Percentiles rank a stretch among this genome's conserved stretches.
These are phyloP conservation scores for Zosterops lateralis DNA, from an alignment of 2,113 vertebrate genomes.

Conservation along the genomic window DNA sequence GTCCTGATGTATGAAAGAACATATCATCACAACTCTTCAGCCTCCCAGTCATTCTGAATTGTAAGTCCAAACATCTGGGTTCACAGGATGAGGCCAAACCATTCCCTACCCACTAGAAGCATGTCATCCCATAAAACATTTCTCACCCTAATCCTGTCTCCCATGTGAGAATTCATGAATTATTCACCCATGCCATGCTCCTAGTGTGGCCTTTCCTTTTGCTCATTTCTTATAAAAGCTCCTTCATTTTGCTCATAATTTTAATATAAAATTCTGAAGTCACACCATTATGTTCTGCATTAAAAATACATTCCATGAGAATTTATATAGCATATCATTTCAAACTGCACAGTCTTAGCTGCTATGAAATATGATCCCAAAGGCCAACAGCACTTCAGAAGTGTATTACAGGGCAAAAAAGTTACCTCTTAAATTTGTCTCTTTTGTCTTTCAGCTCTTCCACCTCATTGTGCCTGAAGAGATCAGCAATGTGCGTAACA, in stretches of 20 bases:
- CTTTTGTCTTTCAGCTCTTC: conserved; percentile 96
- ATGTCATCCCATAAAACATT: background rate
- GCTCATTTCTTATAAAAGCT: background rate
- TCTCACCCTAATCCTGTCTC: background rate
- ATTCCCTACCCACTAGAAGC: background rate
- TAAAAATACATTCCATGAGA: background rate
- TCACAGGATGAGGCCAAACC: background rate
- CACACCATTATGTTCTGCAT: background rate
- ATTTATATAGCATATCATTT: background rate
- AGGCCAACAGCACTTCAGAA: background rate
- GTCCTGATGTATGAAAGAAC: background rate
- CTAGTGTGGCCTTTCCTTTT: background rate
- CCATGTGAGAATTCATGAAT: background rate
- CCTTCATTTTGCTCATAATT: background rate
- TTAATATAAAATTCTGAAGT: background rate
- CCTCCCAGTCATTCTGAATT: background rate
- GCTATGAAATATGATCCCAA: background rate
- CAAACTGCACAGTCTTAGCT: background rate
- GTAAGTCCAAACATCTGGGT: background rate
- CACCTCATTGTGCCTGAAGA: conserved; percentile 92
- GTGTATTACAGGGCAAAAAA: background rate
- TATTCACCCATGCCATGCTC: background rate
- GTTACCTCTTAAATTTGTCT: conserved; percentile 96
- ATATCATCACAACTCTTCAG: background rate
- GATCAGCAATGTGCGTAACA: conserved; percentile 84